Conservation (phyloP, 2,797 vertebrate species). For the Chloroceryle inda region DNA sequence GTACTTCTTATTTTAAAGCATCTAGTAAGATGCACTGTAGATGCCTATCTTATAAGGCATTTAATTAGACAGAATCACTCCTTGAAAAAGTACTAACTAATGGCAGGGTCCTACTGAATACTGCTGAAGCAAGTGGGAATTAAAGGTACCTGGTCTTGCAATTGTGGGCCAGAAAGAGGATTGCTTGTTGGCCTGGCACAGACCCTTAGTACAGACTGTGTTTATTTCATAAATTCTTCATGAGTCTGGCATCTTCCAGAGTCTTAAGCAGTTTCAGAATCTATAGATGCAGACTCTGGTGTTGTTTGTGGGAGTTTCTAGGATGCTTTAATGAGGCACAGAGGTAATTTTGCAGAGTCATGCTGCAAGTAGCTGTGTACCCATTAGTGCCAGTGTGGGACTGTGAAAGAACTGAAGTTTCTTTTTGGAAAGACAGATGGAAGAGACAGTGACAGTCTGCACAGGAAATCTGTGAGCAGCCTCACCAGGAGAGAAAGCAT, state of each 20-base stretch:
- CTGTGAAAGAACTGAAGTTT: not conserved
- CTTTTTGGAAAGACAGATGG: not conserved
- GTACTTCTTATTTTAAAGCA: not conserved
- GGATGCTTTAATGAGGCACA: not conserved
- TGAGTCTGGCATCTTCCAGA: not conserved
- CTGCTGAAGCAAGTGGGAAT: not conserved
- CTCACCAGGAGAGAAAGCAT: not conserved
- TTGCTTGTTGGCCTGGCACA: not conserved
- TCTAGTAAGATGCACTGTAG: not conserved
- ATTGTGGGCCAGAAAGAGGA: not conserved
- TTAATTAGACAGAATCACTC: not conserved
- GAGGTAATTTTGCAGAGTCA: constrained; percentile 37
- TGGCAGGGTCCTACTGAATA: not conserved
- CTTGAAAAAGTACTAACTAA: not conserved
- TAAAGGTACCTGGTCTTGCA: not conserved
- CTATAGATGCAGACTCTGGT: fast-evolving
- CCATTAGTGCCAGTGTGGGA: not conserved
- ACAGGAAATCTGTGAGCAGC: not conserved
- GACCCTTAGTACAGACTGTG: not conserved
- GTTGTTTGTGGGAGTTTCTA: not conserved
- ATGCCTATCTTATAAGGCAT: not conserved
- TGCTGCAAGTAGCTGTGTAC: not conserved
- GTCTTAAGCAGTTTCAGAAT: not conserved
- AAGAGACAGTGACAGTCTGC: not conserved
- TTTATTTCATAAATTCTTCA: not conserved